Evolutionary conservation across 2,888 invertebrate genomes (phyloP).

Genomic region (Ligdia adustata): DNA sequence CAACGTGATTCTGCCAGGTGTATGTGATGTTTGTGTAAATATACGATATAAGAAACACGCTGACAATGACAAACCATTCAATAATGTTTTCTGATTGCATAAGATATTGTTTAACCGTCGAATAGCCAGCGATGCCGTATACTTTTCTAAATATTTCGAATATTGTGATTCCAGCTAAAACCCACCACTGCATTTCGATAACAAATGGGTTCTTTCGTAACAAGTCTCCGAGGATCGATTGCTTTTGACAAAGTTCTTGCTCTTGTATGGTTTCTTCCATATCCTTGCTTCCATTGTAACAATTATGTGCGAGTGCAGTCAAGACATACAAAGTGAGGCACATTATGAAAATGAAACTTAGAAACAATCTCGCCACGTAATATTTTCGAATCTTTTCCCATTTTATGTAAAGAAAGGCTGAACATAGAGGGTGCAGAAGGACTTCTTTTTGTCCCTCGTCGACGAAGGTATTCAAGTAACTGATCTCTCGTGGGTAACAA

Average conservation of each 20-base stretch:
- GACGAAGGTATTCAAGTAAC: conserved; percentile 93
- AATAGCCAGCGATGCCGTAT: conserved; percentile 92
- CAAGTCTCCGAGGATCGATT: conserved; percentile 90
- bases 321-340: conserved; percentile 92
- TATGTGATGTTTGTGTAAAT: conserved; percentile 90
- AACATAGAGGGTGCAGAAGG: conserved; percentile 92
- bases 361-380: conserved; percentile 90
- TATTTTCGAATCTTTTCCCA: conserved; percentile 96
- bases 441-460: conserved; percentile 95
- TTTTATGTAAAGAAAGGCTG: conserved; percentile 93
- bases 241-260: conserved; percentile 90
- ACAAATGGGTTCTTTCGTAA: conserved; percentile 89
- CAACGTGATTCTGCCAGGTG: conserved; percentile 94
- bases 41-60: conserved; percentile 92
- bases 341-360: conserved; percentile 91
- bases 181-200: conserved; percentile 93
- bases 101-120: conserved; percentile 91
- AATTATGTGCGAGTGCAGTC: conserved; percentile 92
- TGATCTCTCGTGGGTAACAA: conserved; percentile 92
- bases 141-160: conserved; percentile 92
- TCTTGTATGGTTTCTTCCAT: conserved; percentile 89
- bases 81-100: conserved; percentile 93
- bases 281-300: conserved; percentile 92
- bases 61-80: conserved; percentile 94
- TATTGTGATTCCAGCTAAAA: conserved; percentile 89